Percentiles rank a stretch among this genome's conserved stretches.
These are phyloP conservation scores for Drosophila nannoptera DNA, from an alignment of 1,140 invertebrate genomes.

Conservation along the genomic window DNA sequence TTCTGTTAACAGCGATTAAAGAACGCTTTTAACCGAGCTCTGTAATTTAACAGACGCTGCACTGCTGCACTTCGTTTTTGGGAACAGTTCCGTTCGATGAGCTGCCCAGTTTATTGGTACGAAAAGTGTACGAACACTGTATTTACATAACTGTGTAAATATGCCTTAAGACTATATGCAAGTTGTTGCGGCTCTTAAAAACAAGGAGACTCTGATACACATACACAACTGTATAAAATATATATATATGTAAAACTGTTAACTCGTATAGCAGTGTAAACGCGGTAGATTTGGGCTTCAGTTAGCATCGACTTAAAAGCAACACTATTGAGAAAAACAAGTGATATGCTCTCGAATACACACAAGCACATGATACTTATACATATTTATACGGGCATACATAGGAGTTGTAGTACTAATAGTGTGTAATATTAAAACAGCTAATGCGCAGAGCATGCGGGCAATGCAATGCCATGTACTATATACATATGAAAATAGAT, in stretches of 20 bases:
- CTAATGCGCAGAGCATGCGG: conserved; percentile 2
- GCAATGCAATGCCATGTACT: conserved; percentile 12
- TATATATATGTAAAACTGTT: conserved; percentile 40
- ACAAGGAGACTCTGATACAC: conserved; percentile 68
- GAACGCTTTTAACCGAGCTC: not conserved
- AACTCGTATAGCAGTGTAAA: conserved; percentile 25
- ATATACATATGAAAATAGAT: conserved; percentile 35
- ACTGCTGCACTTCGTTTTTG: not conserved
- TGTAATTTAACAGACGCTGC: not conserved
- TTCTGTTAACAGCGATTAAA: no score
- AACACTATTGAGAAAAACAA: conserved; percentile 35
- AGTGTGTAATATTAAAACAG: conserved; percentile 9
- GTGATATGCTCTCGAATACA: conserved; percentile 20
- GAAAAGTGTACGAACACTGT: conserved; percentile 44
- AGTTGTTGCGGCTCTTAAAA: conserved; percentile 65
- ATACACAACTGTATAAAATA: conserved; percentile 55
- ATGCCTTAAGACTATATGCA: conserved; percentile 17
- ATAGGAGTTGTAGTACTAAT: not conserved
- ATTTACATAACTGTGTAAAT: conserved; percentile 45
- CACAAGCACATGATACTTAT: conserved; percentile 24
- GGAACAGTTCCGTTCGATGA: not conserved
- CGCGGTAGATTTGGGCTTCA: conserved; percentile 27
- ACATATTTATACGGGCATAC: conserved; percentile 21
- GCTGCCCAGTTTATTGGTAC: conserved; percentile 35
- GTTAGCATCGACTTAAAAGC: conserved; percentile 6